phyloP scores from a whole-genome alignment of 2,888 invertebrate genomes.

The Sialis fuliginosa region DNA sequence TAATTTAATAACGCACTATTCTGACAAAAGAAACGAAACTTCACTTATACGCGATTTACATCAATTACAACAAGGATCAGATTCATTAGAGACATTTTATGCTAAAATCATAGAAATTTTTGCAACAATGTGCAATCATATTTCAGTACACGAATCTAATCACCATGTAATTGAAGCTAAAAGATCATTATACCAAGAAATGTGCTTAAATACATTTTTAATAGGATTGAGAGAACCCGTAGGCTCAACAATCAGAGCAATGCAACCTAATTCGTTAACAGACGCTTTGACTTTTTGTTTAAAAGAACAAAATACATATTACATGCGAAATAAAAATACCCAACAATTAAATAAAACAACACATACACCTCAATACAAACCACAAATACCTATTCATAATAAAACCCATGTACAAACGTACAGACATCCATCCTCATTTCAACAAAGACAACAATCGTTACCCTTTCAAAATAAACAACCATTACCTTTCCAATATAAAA shows the following conservation, averaged over 20 bases:
- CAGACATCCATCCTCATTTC: too few relatives aligned
- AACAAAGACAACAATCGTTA: background rate
- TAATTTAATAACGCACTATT: too few relatives aligned
- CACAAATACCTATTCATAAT: background rate
- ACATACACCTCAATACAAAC: background rate
- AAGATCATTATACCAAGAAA: slow-evolving; percentile 9
- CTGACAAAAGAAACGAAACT: too few relatives aligned
- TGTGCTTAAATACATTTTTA: slow-evolving; percentile 11
- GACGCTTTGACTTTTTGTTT: slow-evolving; percentile 10
- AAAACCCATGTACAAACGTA: too few relatives aligned
- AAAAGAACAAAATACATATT: slow-evolving; percentile 6
- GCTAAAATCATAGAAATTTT: background rate
- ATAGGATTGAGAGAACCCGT: slow-evolving; percentile 11
- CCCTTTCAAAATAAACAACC: background rate
- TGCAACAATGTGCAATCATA: slow-evolving; percentile 10
- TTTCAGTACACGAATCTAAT: slow-evolving; percentile 10
- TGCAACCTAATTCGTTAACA: slow-evolving; percentile 9
- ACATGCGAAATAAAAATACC: background rate
- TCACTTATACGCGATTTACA: too few relatives aligned
- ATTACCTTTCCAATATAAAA: background rate
- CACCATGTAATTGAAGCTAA: slow-evolving; percentile 8
- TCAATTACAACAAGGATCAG: too few relatives aligned
- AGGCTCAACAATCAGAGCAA: slow-evolving; percentile 11
- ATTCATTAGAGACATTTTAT: background rate
- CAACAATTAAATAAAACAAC: background rate